phyloP scores from a whole-genome alignment of 2,113 vertebrate species.

The Zosterops lateralis region DNA sequence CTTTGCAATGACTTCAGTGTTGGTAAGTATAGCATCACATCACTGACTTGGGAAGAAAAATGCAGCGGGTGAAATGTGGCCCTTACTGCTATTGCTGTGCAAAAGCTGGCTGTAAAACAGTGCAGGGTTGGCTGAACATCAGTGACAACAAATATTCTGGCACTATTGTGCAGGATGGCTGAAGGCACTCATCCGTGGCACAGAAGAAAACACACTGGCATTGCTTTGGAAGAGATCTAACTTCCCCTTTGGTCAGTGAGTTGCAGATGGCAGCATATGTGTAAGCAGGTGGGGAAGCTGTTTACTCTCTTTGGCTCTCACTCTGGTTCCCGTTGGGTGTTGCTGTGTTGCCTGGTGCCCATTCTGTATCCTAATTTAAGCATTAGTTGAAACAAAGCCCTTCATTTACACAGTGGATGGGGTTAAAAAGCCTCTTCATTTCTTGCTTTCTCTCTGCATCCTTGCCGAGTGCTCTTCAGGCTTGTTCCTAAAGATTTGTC shows the following conservation, averaged over 20 bases:
- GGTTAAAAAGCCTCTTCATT: not conserved
- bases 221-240: conserved; percentile 16
- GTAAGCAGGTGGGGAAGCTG: conserved; percentile 18
- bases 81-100: not conserved
- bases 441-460: not conserved
- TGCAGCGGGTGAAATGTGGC: not conserved
- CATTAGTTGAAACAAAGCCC: not conserved
- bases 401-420: not conserved
- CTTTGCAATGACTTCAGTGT: not conserved
- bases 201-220: not conserved
- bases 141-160: conserved; percentile 28
- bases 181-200: not conserved
- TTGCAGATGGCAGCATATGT: conserved; percentile 24
- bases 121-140: not conserved
- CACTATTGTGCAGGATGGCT: not conserved
- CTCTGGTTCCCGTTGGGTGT: not conserved
- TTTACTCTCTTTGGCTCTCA: conserved; percentile 1
- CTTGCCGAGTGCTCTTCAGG: not conserved
- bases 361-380: not conserved
- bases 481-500: not conserved
- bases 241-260: conserved; percentile 6
- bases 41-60: not conserved
- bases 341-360: not conserved
- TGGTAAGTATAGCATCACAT: not conserved
- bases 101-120: conserved; percentile 9